These are phyloP conservation scores for Cantharis rustica DNA, from an alignment of 2,888 invertebrate genomes.

Conservation along the genomic window DNA sequence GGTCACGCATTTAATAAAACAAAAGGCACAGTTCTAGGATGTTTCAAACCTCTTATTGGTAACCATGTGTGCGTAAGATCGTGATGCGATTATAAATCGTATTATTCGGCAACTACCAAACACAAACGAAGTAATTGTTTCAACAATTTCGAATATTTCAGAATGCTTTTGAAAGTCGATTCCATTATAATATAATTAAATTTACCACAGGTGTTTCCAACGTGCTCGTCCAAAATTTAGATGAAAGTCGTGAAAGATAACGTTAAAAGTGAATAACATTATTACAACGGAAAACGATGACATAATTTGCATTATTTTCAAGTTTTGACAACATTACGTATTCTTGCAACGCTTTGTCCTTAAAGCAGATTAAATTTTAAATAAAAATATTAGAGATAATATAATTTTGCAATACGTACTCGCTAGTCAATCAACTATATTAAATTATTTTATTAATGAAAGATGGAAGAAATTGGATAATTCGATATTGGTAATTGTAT, in stretches of 20 bases:
- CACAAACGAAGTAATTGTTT: slow-evolving; percentile 20
- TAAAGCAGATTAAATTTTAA: neutral
- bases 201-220: slow-evolving; percentile 30
- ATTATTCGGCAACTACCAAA: slow-evolving; percentile 15
- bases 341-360: neutral
- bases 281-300: neutral
- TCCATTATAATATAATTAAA: slow-evolving; percentile 12
- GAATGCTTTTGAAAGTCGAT: slow-evolving; percentile 3
- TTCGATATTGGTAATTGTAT: neutral
- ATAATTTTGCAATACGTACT: neutral
- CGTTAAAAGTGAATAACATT: neutral
- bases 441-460: neutral
- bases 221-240: slow-evolving; percentile 28
- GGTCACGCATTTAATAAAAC: slow-evolving; percentile 24
- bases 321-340: neutral
- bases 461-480: neutral
- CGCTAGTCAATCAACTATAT: neutral
- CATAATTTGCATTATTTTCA: neutral
- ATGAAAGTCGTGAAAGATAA: slow-evolving; percentile 12
- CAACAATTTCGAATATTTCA: slow-evolving; percentile 18
- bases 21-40: slow-evolving; percentile 12
- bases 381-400: neutral
- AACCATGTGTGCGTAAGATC: slow-evolving; percentile 21
- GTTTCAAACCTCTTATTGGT: slow-evolving; percentile 21
- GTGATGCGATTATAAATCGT: slow-evolving; percentile 26